phyloP scores from a whole-genome alignment of 2,888 invertebrate species.

The Microdon myrmicae region DNA sequence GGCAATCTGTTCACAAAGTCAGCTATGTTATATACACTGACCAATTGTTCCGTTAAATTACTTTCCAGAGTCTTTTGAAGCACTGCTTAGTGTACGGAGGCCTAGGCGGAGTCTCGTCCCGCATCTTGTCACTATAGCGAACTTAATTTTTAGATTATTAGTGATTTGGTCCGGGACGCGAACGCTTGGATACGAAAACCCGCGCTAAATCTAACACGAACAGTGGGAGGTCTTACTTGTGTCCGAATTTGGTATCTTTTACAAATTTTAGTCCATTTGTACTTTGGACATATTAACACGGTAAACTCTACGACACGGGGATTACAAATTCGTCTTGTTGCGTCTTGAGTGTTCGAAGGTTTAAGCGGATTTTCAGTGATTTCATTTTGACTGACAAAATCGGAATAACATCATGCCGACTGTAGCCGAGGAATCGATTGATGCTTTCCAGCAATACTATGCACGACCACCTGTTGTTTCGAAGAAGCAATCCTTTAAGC shows the following conservation, averaged over 20 bases:
- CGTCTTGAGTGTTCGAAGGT: too few species aligned
- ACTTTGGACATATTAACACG: too few species aligned
- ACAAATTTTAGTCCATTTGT: too few species aligned
- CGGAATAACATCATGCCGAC: too few species aligned
- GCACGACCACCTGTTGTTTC: slow-evolving; percentile 72
- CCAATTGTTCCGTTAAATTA: slow-evolving; percentile 47
- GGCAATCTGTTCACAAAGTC: slow-evolving; percentile 45
- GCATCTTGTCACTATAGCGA: slow-evolving; percentile 45
- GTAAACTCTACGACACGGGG: too few species aligned
- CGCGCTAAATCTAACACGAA: slow-evolving; percentile 30
- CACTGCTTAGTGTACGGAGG: slow-evolving; percentile 40
- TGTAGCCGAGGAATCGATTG: slow-evolving; percentile 67
- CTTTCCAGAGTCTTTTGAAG: slow-evolving; percentile 26
- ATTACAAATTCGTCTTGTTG: too few species aligned
- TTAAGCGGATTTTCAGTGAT: too few species aligned
- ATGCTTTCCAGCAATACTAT: slow-evolving; percentile 76
- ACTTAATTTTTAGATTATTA: slow-evolving; percentile 50
- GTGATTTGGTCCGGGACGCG: slow-evolving; percentile 49
- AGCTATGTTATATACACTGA: slow-evolving; percentile 34
- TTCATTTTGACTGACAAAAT: too few species aligned
- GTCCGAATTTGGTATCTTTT: too few species aligned
- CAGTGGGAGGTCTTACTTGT: too few species aligned
- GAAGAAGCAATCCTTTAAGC: slow-evolving; percentile 71
- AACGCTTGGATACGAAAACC: slow-evolving; percentile 43
- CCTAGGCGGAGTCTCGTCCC: slow-evolving; percentile 44